Evolutionary conservation across 2,888 invertebrate species (phyloP), one percentile per base, ranked within the genome.

Genomic region (Coecobrya sp.): DNA sequence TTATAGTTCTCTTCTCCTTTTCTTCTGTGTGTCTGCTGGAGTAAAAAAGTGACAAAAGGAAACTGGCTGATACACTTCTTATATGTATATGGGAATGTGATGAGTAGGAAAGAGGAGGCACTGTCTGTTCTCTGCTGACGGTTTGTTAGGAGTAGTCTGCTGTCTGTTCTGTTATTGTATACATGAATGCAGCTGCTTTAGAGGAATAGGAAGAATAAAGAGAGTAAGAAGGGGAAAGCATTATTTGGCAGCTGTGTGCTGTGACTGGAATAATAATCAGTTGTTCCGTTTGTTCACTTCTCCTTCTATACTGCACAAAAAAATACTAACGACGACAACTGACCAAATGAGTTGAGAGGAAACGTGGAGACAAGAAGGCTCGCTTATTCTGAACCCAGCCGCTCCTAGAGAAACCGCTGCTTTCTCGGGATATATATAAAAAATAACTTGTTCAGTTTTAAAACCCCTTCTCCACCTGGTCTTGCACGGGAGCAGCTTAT

Each of bases 261-360:
- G 85, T 85, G 86, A 91, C 90, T 86, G 55, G 90, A 86, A 91
- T 91, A 91, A 91, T 91, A 91, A 91, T 86, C 90, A 91, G 79
- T 86, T 91, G 79, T 89, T 27, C 13, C 86, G 70, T 68, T 82
- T 36, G n/a, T 59, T 82, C 82, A 59, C 59, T 82, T 49, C 49
- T 30, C 65, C 65, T 16, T 36, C 70, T 55, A 30, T 30, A 30
- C 55, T n/a, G n/a, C n/a, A n/a, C n/a, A n/a, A 30, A 55, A 30
- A 52, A 55, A 27, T 82, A 30, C 55, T 59, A 59, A 59, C 81
- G 79, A 52, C 52, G 79, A 42, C 73, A 30, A 19, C 76, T 30
- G 68, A 27, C 16, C 16, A 13, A 70, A 30, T 13, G 36, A 49
- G 5, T 49, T 49, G 49, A 49, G 49, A 49, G 10, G 49, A 76